Percentiles rank a stretch among this genome's conserved stretches.
Evolutionary conservation across 2,113 vertebrate genomes (phyloP).

Genomic region (Sander lucioperca): DNA sequence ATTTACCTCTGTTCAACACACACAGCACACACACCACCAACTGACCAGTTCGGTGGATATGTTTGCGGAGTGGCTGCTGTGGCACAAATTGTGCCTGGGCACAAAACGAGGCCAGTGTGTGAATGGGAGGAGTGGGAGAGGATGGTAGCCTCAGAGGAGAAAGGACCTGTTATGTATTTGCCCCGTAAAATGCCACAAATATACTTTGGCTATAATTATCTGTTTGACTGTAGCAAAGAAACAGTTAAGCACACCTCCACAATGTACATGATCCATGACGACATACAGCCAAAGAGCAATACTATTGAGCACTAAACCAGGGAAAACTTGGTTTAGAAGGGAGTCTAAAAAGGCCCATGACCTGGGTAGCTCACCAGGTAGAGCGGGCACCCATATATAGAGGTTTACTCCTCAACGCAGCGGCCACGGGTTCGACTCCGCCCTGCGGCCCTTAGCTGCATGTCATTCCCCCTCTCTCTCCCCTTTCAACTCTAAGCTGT

Average conservation of each 20-base stretch:
- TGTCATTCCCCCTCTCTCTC: too few relatives aligned
- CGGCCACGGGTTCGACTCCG: too few relatives aligned
- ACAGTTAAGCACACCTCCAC: slow-evolving; percentile 30
- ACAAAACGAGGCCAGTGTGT: slow-evolving; percentile 51
- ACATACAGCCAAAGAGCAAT: slow-evolving; percentile 9
- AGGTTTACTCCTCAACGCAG: too few relatives aligned
- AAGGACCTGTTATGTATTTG: slow-evolving; percentile 40
- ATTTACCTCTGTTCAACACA: slow-evolving; percentile 51
- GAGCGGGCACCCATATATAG: too few relatives aligned
- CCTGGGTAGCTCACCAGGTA: too few relatives aligned
- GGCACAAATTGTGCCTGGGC: slow-evolving; percentile 55
- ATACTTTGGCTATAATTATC: slow-evolving; percentile 53
- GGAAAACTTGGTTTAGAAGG: slow-evolving; percentile 20
- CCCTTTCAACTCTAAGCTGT: too few relatives aligned
- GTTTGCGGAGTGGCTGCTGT: slow-evolving; percentile 63
- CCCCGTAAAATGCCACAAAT: slow-evolving; percentile 40
- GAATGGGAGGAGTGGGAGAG: slow-evolving; percentile 33
- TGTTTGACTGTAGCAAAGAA: slow-evolving; percentile 42
- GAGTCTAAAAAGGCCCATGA: slow-evolving; percentile 33
- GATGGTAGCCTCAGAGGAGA: slow-evolving; percentile 46
- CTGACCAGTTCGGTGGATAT: slow-evolving; percentile 41
- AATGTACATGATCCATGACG: slow-evolving; percentile 51
- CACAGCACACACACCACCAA: slow-evolving; percentile 13
- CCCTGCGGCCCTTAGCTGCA: too few relatives aligned
- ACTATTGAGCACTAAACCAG: slow-evolving; percentile 29